Evolutionary conservation across 2,797 vertebrate species (phyloP).

Genomic region (Kryptolebias ocellatus): DNA sequence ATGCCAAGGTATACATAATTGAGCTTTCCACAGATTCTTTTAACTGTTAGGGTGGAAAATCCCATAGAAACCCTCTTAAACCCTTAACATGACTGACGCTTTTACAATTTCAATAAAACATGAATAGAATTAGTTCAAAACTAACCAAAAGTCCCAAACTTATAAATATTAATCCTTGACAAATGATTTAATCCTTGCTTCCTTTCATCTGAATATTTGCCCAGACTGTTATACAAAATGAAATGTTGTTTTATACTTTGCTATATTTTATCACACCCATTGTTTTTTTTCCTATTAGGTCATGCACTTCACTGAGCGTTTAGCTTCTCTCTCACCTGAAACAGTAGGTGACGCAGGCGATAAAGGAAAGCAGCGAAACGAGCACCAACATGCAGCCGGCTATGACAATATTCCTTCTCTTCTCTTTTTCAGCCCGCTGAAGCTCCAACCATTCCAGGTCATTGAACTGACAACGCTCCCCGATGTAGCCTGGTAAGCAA

Average conservation of each 20-base stretch:
- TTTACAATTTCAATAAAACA: background rate
- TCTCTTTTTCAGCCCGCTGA: conserved; percentile 78
- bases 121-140: background rate
- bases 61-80: background rate
- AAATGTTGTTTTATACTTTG: no score
- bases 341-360: conserved; percentile 77
- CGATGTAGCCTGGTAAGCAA: conserved; percentile 86
- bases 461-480: conserved; percentile 91
- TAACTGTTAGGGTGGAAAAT: conserved; percentile 13
- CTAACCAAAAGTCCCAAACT: background rate
- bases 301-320: background rate
- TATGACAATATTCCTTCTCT: conserved; percentile 78
- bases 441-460: conserved; percentile 92
- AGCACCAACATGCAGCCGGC: conserved; percentile 70
- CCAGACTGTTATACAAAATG: background rate
- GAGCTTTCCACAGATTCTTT: background rate
- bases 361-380: conserved; percentile 81
- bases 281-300: background rate
- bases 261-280: background rate
- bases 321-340: conserved; percentile 80
- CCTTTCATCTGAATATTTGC: no score
- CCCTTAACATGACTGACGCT: background rate
- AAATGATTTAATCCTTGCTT: background rate
- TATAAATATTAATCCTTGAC: background rate
- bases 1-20: background rate